phyloP scores from a whole-genome alignment of 2,113 vertebrate genomes.

The Oxyura jamaicensis region DNA sequence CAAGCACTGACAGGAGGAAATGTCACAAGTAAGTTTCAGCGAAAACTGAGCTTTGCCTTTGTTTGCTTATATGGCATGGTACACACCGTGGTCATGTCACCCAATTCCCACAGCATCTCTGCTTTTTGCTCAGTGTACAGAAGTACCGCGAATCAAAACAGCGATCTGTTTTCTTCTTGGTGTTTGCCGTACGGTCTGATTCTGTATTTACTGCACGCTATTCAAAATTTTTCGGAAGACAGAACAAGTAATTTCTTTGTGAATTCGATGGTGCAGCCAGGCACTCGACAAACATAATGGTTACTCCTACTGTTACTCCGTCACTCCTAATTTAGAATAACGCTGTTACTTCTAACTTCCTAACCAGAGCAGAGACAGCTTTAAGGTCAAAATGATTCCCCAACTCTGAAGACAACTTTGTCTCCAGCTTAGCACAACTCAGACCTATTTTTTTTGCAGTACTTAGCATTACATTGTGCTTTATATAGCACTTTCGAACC shows the following conservation, averaged over 20 bases:
- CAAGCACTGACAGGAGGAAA: background rate
- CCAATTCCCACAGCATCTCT: background rate
- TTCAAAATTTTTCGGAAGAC: background rate
- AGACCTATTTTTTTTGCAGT: background rate
- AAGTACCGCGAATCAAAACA: slow-evolving; percentile 19
- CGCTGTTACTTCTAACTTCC: background rate
- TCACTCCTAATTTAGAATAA: background rate
- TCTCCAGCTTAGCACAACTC: background rate
- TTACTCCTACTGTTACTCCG: background rate
- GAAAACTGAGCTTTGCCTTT: background rate
- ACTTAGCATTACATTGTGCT: background rate
- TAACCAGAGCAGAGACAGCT: background rate
- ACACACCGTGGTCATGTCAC: background rate
- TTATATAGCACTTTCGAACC: slow-evolving; percentile 14
- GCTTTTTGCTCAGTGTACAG: background rate
- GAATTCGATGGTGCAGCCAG: background rate
- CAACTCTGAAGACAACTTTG: background rate
- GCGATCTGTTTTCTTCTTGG: background rate
- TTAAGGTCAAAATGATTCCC: background rate
- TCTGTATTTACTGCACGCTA: background rate
- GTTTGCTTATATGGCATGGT: background rate
- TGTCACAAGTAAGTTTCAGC: background rate
- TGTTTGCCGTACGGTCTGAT: background rate
- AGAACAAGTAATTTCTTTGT: slow-evolving; percentile 8
- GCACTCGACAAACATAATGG: background rate